Evolutionary conservation across 2,888 invertebrate genomes (phyloP).

Genomic region (Pollenia griseotomentosa): DNA sequence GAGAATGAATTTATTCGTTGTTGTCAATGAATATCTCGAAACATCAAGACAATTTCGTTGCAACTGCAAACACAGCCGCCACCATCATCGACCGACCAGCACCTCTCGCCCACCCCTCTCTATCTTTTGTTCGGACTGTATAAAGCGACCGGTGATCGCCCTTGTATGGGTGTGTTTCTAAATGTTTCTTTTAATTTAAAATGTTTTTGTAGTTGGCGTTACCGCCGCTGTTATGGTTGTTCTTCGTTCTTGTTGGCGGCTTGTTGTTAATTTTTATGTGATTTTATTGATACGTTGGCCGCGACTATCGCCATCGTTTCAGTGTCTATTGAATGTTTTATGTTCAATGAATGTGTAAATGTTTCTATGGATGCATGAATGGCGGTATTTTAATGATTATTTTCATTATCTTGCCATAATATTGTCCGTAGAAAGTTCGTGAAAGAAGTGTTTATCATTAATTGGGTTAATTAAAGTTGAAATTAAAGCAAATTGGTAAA

Average conservation of each 20-base stretch:
- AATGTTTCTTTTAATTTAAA: slow-evolving; percentile 48
- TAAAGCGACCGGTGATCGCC: not conserved
- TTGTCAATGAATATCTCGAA: slow-evolving; percentile 59
- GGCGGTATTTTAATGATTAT: slow-evolving; percentile 25
- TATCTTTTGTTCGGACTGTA: not conserved
- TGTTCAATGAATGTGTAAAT: not conserved
- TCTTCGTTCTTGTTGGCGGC: slow-evolving; percentile 44
- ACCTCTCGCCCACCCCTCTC: not conserved
- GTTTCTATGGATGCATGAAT: slow-evolving; percentile 11
- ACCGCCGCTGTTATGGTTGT: slow-evolving; percentile 9
- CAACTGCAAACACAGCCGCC: slow-evolving; percentile 8
- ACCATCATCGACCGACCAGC: slow-evolving; percentile 27
- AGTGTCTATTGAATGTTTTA: slow-evolving; percentile 26
- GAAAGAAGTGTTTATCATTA: slow-evolving; percentile 10
- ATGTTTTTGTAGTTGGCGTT: slow-evolving; percentile 19
- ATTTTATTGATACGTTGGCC: slow-evolving; percentile 59
- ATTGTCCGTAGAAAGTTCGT: slow-evolving; percentile 13
- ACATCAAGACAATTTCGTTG: slow-evolving; percentile 35
- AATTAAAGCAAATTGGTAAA: not conserved
- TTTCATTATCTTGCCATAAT: not conserved
- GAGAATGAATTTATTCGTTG: slow-evolving; percentile 45
- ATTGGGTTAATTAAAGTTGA: slow-evolving; percentile 30
- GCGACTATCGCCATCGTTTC: slow-evolving; percentile 20
- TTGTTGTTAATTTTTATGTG: slow-evolving; percentile 62
- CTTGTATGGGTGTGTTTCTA: slow-evolving; percentile 29